Percentiles rank a stretch among this genome's conserved stretches.
Evolutionary conservation across 2,797 vertebrate species (phyloP).

Genomic region (Enteromius mattozi): DNA sequence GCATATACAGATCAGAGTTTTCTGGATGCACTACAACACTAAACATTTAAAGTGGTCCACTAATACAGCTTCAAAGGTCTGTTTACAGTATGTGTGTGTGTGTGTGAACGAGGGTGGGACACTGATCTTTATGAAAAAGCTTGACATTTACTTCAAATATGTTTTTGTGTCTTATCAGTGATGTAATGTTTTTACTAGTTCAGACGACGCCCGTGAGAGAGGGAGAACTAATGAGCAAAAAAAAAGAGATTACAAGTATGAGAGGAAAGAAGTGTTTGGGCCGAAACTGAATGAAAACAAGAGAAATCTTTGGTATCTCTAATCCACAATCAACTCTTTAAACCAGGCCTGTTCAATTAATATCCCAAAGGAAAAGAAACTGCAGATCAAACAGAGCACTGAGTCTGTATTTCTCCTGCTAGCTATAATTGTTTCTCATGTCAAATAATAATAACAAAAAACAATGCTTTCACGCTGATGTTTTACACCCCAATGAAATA

Average conservation of each 20-base stretch:
- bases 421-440: background rate
- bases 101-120: conserved; percentile 16
- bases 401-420: background rate
- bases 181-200: conserved; percentile 29
- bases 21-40: background rate
- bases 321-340: background rate
- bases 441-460: too few species aligned
- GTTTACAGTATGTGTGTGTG: conserved; percentile 20
- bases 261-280: background rate
- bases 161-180: conserved; percentile 41
- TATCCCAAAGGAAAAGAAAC: background rate
- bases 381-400: background rate
- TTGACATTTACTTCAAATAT: conserved; percentile 37
- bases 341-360: background rate
- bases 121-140: conserved; percentile 27
- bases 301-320: background rate
- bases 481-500: background rate
- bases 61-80: background rate
- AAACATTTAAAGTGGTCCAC: background rate
- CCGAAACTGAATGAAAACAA: background rate
- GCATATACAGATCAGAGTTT: background rate
- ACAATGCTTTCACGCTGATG: background rate
- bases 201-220: conserved; percentile 17
- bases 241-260: conserved; percentile 11
- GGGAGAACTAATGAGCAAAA: background rate